These are phyloP conservation scores for Thymelicus sylvestris DNA, from an alignment of 2,888 invertebrate genomes.

Conservation along the genomic window DNA sequence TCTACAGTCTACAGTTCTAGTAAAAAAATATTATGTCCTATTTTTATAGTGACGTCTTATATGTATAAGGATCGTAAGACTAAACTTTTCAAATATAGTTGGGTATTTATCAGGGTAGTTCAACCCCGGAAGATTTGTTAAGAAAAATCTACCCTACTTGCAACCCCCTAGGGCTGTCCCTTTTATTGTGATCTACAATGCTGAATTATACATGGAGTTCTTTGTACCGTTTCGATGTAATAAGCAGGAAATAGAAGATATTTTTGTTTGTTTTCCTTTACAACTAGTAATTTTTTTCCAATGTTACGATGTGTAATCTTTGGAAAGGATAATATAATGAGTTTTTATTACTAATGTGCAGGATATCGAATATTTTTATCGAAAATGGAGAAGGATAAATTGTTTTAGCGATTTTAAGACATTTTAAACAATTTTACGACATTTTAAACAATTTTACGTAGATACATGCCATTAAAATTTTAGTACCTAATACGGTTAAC, in stretches of 20 bases:
- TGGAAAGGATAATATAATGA: not conserved
- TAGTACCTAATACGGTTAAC: not conserved
- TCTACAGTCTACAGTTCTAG: no score
- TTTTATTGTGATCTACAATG: conserved; percentile 25
- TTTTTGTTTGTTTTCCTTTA: conserved; percentile 13
- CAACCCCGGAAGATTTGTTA: conserved; percentile 29
- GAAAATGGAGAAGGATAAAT: no score
- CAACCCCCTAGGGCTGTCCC: conserved; percentile 17
- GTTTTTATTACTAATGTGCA: not conserved
- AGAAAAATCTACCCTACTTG: conserved; percentile 24
- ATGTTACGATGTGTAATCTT: conserved; percentile 2
- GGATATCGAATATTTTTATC: not conserved
- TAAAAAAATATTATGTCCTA: no score
- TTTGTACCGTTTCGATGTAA: conserved; percentile 17
- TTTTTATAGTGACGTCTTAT: no score
- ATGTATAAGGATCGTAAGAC: not conserved
- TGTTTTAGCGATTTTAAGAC: no score
- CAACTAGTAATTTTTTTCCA: conserved; percentile 9
- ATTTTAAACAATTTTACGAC: not conserved
- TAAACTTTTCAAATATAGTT: not conserved
- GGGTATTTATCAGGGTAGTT: not conserved
- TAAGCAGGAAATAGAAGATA: conserved; percentile 30
- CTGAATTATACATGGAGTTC: conserved; percentile 25
- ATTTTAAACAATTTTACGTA: not conserved
- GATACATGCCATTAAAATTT: no score